Evolutionary conservation across 2,113 vertebrate genomes (phyloP).

Genomic region (Otolemur garnettii): DNA sequence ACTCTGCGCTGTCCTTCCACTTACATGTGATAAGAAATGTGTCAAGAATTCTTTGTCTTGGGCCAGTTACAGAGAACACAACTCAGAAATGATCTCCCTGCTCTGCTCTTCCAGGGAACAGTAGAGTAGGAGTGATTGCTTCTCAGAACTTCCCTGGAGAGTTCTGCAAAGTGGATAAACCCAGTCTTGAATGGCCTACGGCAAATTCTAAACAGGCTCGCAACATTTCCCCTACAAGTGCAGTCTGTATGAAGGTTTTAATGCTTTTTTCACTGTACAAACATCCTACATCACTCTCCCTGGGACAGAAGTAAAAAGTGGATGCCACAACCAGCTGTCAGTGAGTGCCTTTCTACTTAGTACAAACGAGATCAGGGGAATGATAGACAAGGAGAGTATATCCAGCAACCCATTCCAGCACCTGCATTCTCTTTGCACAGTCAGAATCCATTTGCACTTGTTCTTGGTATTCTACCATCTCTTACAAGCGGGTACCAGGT

Average conservation of each 20-base stretch:
- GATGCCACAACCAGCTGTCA: neutral
- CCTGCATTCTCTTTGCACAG: neutral
- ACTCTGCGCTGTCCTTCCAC: neutral
- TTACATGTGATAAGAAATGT: neutral
- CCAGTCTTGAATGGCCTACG: neutral
- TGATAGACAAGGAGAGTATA: neutral
- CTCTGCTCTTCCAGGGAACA: conserved; percentile 47
- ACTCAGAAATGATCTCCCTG: neutral
- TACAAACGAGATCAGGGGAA: neutral
- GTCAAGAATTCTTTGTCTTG: neutral
- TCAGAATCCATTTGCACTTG: neutral
- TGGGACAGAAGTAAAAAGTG: neutral
- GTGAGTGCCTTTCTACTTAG: neutral
- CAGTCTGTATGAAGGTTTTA: neutral
- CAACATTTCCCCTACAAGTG: neutral
- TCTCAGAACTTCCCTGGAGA: conserved; percentile 53
- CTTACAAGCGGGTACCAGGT: neutral
- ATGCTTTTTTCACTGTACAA: neutral
- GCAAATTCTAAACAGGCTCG: conserved; percentile 11
- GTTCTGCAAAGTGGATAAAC: conserved; percentile 58
- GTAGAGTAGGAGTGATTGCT: conserved; percentile 10
- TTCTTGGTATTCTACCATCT: neutral
- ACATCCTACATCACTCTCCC: neutral
- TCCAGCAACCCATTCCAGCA: neutral
- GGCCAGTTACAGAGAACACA: neutral